phyloP scores from a whole-genome alignment of 2,888 invertebrate genomes.

The Caenorhabditis sulstoni region DNA sequence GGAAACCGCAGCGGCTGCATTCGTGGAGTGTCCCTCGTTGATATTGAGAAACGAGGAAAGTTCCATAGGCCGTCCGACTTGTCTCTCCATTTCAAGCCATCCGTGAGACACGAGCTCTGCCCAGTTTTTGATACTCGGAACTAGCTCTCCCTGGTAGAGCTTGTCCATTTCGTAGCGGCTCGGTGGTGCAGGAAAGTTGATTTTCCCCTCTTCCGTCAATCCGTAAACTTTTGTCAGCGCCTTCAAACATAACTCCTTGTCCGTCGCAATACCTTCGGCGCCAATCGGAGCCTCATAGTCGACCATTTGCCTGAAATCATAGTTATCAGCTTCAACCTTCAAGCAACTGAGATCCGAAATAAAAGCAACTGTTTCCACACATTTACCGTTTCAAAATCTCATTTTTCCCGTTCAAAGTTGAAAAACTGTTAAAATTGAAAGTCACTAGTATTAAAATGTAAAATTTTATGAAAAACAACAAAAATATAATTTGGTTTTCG shows the following conservation, averaged over 20 bases:
- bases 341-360: too few species aligned
- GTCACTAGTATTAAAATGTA: too few species aligned
- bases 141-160: slow-evolving; percentile 40
- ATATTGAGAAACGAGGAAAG: slow-evolving; percentile 23
- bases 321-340: too few species aligned
- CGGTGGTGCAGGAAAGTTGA: slow-evolving; percentile 45
- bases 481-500: too few species aligned
- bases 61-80: slow-evolving; percentile 47
- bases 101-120: slow-evolving; percentile 45
- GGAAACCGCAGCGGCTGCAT: slow-evolving; percentile 70
- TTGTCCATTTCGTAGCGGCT: slow-evolving; percentile 40
- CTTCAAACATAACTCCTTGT: slow-evolving; percentile 17
- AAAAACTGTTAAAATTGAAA: too few species aligned
- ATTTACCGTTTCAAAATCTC: too few species aligned
- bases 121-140: slow-evolving; percentile 47
- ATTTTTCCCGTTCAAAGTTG: too few species aligned
- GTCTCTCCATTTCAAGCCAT: slow-evolving; percentile 57
- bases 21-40: slow-evolving; percentile 29
- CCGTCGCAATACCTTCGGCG: background rate
- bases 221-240: slow-evolving; percentile 43
- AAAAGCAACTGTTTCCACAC: too few species aligned
- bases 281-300: slow-evolving; percentile 27
- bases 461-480: too few species aligned
- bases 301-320: slow-evolving; percentile 51
- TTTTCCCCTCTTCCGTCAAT: slow-evolving; percentile 28